Percentiles rank a stretch among this genome's conserved stretches.
phyloP scores from a whole-genome alignment of 2,888 invertebrate species.

The Rotaria magnacalcarata region DNA sequence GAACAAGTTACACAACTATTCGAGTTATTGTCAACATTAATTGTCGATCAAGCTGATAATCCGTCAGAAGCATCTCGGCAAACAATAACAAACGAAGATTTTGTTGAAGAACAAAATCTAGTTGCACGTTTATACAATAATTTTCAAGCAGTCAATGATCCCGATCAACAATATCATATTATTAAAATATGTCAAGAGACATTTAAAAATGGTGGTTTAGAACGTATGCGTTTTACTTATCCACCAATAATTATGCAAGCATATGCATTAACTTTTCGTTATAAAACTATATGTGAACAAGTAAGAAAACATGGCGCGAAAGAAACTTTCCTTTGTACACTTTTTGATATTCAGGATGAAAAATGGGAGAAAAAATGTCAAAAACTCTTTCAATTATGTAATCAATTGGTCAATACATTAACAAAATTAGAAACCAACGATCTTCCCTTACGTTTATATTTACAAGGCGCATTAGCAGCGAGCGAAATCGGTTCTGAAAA shows the following conservation, averaged over 20 bases:
- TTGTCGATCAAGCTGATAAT: conserved; percentile 54
- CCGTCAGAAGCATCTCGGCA: conserved; percentile 54
- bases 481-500: conserved; percentile 86
- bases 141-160: conserved; percentile 51
- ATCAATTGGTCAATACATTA: conserved; percentile 84
- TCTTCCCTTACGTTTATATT: conserved; percentile 81
- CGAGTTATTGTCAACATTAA: conserved; percentile 40
- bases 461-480: conserved; percentile 88
- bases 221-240: conserved; percentile 79
- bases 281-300: conserved; percentile 71
- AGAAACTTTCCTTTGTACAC: too few relatives aligned
- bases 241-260: conserved; percentile 91
- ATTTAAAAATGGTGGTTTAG: conserved; percentile 81
- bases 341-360: conserved; percentile 67
- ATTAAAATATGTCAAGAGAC: conserved; percentile 80
- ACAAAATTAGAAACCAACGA: conserved; percentile 88
- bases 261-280: conserved; percentile 78
- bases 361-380: conserved; percentile 97
- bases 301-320: conserved; percentile 57
- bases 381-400: conserved; percentile 95
- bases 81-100: conserved; percentile 79
- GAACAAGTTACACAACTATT: conserved; percentile 65
- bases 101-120: conserved; percentile 86
- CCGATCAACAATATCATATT: conserved; percentile 61
- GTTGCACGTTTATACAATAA: conserved; percentile 65